A percentile compares a stretch with the other conserved stretches of the same genome.
Evolutionary conservation across 2,113 vertebrate genomes (phyloP).

Genomic region (Hiodon alosoides): DNA sequence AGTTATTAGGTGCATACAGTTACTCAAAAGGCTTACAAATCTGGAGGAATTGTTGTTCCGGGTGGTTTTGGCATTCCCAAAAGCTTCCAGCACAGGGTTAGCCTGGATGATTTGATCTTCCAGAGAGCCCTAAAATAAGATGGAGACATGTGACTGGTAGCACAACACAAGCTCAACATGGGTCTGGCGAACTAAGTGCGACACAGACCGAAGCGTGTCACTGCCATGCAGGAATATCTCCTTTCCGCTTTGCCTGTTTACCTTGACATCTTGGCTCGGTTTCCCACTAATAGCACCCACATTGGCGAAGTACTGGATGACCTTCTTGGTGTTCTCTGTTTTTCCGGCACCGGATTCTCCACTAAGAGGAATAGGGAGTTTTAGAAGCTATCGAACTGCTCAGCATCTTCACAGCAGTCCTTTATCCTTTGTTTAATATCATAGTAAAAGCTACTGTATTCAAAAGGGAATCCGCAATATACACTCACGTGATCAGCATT

Average conservation of each 20-base stretch:
- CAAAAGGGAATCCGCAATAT: neutral
- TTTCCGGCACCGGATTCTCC: constrained; percentile 82
- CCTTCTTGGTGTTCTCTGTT: constrained; percentile 81
- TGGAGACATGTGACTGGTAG: neutral
- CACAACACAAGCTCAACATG: constrained; percentile 1
- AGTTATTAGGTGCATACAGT: neutral
- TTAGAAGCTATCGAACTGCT: neutral
- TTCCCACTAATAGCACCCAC: constrained; percentile 74
- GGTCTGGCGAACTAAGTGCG: neutral
- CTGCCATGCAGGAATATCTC: neutral
- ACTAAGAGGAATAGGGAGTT: constrained; percentile 38
- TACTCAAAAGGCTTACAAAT: constrained; percentile 56
- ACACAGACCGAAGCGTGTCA: too few species aligned
- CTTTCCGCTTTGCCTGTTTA: constrained; percentile 13
- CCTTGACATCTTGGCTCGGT: constrained; percentile 62
- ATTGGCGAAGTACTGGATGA: constrained; percentile 81
- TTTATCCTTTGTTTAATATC: neutral
- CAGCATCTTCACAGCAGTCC: neutral
- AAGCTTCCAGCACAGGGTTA: constrained; percentile 70
- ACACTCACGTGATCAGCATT: constrained; percentile 73
- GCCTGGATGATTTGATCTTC: constrained; percentile 75
- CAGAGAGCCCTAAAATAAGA: constrained; percentile 55
- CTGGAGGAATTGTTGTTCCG: constrained; percentile 77
- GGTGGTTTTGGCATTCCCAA: constrained; percentile 73
- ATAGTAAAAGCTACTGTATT: neutral